phyloP scores from a whole-genome alignment of 2,113 vertebrate genomes.

The Hemiscyllium ocellatum region DNA sequence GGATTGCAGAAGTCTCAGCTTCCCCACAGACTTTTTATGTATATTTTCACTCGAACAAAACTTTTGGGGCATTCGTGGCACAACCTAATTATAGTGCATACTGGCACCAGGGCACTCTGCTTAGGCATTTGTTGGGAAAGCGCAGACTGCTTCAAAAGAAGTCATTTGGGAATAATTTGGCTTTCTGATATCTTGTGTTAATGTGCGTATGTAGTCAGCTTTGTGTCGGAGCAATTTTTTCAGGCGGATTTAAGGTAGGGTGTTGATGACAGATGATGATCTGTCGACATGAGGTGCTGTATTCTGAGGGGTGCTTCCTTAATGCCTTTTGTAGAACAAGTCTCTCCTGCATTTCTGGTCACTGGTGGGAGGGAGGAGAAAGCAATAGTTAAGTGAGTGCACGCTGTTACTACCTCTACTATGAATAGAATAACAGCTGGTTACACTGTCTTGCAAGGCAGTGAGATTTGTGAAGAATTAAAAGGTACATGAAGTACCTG shows the following conservation, averaged over 20 bases:
- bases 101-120: constrained; percentile 26
- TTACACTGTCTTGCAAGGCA: neutral
- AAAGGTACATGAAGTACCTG: neutral
- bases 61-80: constrained; percentile 28
- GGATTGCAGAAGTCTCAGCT: constrained; percentile 5
- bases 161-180: constrained; percentile 13
- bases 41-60: constrained; percentile 21
- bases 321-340: neutral
- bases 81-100: constrained; percentile 32
- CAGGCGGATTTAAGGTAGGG: neutral
- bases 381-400: neutral
- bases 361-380: neutral
- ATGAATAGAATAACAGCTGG: neutral
- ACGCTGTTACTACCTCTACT: neutral
- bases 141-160: neutral
- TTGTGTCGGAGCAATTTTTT: constrained; percentile 26
- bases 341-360: neutral
- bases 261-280: neutral
- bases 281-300: neutral
- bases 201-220: neutral
- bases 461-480: neutral
- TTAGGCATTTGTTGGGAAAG: neutral
- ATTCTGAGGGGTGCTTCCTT: neutral
- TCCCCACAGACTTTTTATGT: constrained; percentile 5
- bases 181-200: constrained; percentile 20